Evolutionary conservation across 2,797 vertebrate species (phyloP).

Genomic region (Thamnophis elegans): DNA sequence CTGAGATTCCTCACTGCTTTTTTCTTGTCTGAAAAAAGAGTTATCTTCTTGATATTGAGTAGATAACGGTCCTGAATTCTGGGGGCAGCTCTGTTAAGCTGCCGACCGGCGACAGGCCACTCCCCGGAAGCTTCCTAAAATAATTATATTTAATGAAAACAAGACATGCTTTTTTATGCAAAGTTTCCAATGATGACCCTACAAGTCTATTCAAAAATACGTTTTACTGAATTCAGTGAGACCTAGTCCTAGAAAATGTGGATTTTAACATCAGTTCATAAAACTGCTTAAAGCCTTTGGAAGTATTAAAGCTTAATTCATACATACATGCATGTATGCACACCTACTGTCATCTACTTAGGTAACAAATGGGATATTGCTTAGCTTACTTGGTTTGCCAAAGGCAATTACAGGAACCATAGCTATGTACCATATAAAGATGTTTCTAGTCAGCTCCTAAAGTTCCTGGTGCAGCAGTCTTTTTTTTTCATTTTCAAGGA

Average conservation of each 20-base stretch:
- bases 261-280: background rate
- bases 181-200: background rate
- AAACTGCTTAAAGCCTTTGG: background rate
- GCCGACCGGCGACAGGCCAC: too few relatives aligned
- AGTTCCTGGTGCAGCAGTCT: background rate
- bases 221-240: background rate
- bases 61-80: too few relatives aligned
- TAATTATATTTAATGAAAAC: conserved; percentile 18
- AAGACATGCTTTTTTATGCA: background rate
- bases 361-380: rapidly evolving
- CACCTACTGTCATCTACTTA: background rate
- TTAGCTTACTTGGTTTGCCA: background rate
- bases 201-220: background rate
- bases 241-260: background rate
- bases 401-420: background rate
- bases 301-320: background rate
- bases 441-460: background rate
- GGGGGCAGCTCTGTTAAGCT: too few relatives aligned
- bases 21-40: too few relatives aligned
- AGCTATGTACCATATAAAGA: background rate
- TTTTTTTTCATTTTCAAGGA: background rate
- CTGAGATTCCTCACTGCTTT: too few relatives aligned
- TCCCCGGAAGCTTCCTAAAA: too few relatives aligned
- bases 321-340: background rate
- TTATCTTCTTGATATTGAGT: too few relatives aligned